Percentiles rank a stretch among this genome's conserved stretches.
These are phyloP conservation scores for Lymantria dispar DNA, from an alignment of 2,888 invertebrate species.

Conservation along the genomic window DNA sequence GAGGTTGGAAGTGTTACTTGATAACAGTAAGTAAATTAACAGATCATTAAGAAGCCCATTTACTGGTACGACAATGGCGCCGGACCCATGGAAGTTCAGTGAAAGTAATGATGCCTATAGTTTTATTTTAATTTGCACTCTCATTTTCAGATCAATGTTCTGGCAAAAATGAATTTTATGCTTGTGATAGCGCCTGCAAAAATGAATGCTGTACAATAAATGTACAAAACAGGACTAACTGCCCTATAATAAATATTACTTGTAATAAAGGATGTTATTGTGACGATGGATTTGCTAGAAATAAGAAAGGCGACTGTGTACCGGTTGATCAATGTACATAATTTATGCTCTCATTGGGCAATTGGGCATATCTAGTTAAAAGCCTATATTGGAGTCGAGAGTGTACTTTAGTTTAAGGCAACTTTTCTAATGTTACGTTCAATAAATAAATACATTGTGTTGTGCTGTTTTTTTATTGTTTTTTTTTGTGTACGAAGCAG, in stretches of 20 bases:
- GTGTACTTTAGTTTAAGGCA: neutral
- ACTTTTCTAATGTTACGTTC: too few relatives aligned
- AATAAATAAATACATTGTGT: too few relatives aligned
- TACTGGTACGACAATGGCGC: neutral
- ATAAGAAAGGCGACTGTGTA: slow-evolving; percentile 4
- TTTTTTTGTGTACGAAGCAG: too few relatives aligned
- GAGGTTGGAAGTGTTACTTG: too few relatives aligned
- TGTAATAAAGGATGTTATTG: slow-evolving; percentile 9
- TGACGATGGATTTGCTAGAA: slow-evolving; percentile 11
- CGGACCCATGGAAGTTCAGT: neutral
- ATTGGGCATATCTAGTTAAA: too few relatives aligned
- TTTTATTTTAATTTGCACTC: neutral
- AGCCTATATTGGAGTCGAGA: neutral
- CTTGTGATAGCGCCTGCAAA: slow-evolving; percentile 8
- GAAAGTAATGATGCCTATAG: neutral
- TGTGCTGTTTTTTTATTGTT: too few relatives aligned
- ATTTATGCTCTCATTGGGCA: neutral
- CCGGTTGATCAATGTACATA: slow-evolving; percentile 1
- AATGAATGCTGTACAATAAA: slow-evolving; percentile 3
- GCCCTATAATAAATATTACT: slow-evolving; percentile 4
- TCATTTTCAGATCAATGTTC: slow-evolving; percentile 10
- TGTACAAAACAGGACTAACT: slow-evolving; percentile 8
- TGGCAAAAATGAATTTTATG: slow-evolving; percentile 3
- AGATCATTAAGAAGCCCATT: neutral
- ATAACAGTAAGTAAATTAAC: neutral